Evolutionary conservation across 2,113 vertebrate genomes (phyloP).

Genomic region (Otolemur garnettii): DNA sequence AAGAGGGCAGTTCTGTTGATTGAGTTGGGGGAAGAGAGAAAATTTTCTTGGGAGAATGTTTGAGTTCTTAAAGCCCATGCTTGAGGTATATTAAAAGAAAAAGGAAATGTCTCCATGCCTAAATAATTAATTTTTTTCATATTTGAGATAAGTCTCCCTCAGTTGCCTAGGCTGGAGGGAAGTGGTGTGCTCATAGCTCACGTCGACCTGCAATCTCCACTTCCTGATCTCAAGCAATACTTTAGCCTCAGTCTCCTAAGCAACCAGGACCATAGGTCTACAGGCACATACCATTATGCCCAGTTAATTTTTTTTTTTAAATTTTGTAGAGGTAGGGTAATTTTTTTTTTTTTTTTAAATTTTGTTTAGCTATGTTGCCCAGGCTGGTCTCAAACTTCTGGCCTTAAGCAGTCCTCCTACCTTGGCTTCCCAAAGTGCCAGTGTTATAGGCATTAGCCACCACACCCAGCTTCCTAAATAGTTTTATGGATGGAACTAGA

Average conservation of each 20-base stretch:
- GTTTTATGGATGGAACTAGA: neutral
- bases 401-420: neutral
- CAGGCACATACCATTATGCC: no score
- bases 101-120: neutral
- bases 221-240: no score
- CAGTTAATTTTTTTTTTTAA: no score
- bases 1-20: conserved; percentile 46
- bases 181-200: neutral
- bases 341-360: no score
- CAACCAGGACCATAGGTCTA: no score
- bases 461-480: neutral
- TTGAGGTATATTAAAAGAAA: conserved; percentile 11
- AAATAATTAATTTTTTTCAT: neutral
- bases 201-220: no score
- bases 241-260: no score
- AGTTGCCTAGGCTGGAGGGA: no score
- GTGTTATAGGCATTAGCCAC: neutral
- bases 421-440: no score
- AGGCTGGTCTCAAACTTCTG: neutral
- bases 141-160: no score
- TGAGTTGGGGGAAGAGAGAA: neutral
- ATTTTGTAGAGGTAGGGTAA: no score
- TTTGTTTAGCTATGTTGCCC: no score
- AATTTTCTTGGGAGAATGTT: conserved; percentile 44
- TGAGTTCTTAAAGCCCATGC: neutral